Evolutionary conservation across 1,140 invertebrate species (phyloP).

Genomic region (Schlechtendalia chinensis): DNA sequence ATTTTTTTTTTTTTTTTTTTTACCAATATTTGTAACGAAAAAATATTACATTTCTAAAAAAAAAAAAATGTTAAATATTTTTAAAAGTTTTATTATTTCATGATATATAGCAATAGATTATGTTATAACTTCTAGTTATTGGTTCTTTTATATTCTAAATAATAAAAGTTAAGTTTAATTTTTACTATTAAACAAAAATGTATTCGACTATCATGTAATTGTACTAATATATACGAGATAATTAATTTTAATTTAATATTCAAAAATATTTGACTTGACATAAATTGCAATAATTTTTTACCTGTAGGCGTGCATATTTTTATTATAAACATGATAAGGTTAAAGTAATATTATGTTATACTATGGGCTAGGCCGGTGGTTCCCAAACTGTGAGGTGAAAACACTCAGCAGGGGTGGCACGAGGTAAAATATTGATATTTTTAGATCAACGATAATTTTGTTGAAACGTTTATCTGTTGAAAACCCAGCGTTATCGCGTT

Average conservation of each 20-base stretch:
- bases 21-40: neutral
- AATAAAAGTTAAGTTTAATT: neutral
- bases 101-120: neutral
- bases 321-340: neutral
- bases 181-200: slow-evolving; percentile 1
- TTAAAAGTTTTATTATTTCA: slow-evolving; percentile 15
- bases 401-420: too few relatives aligned
- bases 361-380: too few relatives aligned
- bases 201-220: neutral
- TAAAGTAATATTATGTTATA: too few relatives aligned
- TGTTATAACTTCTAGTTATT: slow-evolving; percentile 4
- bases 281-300: neutral
- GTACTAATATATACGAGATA: neutral
- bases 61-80: neutral
- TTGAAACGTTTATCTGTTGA: too few relatives aligned
- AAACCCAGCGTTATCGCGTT: too few relatives aligned
- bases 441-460: too few relatives aligned
- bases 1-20: neutral
- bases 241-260: neutral
- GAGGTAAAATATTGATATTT: too few relatives aligned
- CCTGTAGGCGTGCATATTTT: neutral
- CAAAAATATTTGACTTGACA: neutral
- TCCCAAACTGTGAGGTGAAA: too few relatives aligned
- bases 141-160: neutral
- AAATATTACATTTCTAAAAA: neutral